These are phyloP conservation scores for Propsilocerus akamusi DNA, from an alignment of 1,140 invertebrate genomes.

Conservation along the genomic window DNA sequence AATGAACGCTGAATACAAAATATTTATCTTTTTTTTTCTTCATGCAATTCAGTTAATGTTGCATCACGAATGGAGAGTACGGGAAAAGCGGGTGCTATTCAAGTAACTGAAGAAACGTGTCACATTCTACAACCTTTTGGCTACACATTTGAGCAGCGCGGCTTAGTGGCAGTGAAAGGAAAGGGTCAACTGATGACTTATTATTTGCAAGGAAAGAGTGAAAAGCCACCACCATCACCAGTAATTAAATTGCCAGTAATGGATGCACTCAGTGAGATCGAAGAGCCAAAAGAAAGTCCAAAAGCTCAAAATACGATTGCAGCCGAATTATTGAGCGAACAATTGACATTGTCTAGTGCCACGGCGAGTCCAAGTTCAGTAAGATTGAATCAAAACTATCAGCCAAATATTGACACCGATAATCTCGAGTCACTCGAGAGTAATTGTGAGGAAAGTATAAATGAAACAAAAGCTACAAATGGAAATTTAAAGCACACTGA, in stretches of 20 bases:
- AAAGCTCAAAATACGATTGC: conserved; percentile 4
- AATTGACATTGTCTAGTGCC: neutral
- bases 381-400: neutral
- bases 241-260: conserved; percentile 16
- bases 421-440: neutral
- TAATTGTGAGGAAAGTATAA: conserved; percentile 1
- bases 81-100: conserved; percentile 84
- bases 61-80: conserved; percentile 93
- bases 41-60: conserved; percentile 81
- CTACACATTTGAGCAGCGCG: conserved; percentile 79
- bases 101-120: conserved; percentile 86
- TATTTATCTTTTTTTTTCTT: neutral
- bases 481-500: neutral
- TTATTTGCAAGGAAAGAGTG: conserved; percentile 59
- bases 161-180: conserved; percentile 81
- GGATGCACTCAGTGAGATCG: conserved; percentile 19
- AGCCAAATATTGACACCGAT: neutral
- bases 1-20: neutral
- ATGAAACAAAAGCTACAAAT: neutral
- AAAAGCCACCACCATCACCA: conserved; percentile 16
- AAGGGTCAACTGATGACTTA: conserved; percentile 92
- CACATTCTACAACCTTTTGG: conserved; percentile 71
- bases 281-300: conserved; percentile 17
- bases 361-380: neutral
- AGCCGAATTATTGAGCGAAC: neutral